Evolutionary conservation across 2,797 vertebrate species (phyloP).

Genomic region (Cirrhinus molitorella): DNA sequence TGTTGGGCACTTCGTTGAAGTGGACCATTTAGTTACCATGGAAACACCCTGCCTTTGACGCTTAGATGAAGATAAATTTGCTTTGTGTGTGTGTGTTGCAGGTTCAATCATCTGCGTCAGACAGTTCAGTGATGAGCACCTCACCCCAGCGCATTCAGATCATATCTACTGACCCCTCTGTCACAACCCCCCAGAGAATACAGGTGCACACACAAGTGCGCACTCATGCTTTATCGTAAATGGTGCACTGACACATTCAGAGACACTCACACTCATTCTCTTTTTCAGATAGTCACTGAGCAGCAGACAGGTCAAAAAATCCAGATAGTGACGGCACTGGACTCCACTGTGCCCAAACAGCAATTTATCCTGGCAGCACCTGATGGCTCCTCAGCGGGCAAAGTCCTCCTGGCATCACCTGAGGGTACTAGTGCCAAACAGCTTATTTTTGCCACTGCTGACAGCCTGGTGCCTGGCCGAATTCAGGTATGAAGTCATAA

Average conservation of each 20-base stretch:
- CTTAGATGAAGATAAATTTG: constrained; percentile 37
- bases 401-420: constrained; percentile 94
- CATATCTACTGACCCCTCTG: constrained; percentile 88
- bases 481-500: constrained; percentile 86
- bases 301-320: constrained; percentile 98
- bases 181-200: constrained; percentile 90
- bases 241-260: neutral
- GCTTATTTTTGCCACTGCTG: constrained; percentile 94
- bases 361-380: constrained; percentile 95
- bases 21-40: constrained; percentile 41
- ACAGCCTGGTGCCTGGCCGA: constrained; percentile 92
- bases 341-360: constrained; percentile 87
- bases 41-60: constrained; percentile 49
- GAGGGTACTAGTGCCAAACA: constrained; percentile 91
- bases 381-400: constrained; percentile 90
- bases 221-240: neutral
- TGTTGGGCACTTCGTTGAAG: no score
- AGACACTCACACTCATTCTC: neutral
- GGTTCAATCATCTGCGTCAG: constrained; percentile 83
- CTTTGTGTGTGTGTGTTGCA: constrained; percentile 65
- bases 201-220: constrained; percentile 80
- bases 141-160: constrained; percentile 94
- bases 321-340: constrained; percentile 95
- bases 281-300: constrained; percentile 92
- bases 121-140: constrained; percentile 91